A percentile compares a stretch with the other conserved stretches of the same genome.
phyloP scores from a whole-genome alignment of 1,140 invertebrate species.

The Rhagoletis zephyria region DNA sequence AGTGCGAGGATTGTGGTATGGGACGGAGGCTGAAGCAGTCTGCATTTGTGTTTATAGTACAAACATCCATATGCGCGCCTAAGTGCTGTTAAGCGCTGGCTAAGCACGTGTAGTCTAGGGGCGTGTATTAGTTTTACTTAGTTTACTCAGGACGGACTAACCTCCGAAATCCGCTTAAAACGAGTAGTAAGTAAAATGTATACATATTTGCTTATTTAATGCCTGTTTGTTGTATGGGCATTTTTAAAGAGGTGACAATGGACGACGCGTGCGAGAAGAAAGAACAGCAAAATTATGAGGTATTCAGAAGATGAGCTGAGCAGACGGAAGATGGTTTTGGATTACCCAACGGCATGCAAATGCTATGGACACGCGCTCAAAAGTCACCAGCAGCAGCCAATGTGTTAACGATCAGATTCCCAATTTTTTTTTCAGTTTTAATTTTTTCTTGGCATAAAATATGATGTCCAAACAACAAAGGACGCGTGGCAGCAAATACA shows the following conservation, averaged over 20 bases:
- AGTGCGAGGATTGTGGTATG: constrained; percentile 14
- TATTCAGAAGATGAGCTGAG: background rate
- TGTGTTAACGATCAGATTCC: constrained; percentile 36
- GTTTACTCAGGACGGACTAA: constrained; percentile 11
- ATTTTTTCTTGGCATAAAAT: too few relatives aligned
- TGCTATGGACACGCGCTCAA: constrained; percentile 30
- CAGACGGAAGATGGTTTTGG: background rate
- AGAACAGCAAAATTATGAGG: background rate
- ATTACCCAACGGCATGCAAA: constrained; percentile 17
- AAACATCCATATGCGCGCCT: background rate
- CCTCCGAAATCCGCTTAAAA: constrained; percentile 35
- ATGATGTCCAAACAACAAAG: constrained; percentile 14
- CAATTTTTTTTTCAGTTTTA: background rate
- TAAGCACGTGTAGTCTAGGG: constrained; percentile 22
- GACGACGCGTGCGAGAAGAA: background rate
- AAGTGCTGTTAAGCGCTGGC: background rate
- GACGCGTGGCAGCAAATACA: constrained; percentile 36
- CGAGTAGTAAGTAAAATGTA: constrained; percentile 1
- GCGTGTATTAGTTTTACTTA: background rate
- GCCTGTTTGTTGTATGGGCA: background rate
- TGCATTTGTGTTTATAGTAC: too few relatives aligned
- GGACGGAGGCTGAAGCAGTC: background rate
- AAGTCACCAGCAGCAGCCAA: constrained; percentile 3
- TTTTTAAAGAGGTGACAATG: constrained; percentile 43
- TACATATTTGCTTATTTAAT: constrained; percentile 38